These are phyloP conservation scores for Aspidapion aeneum DNA, from an alignment of 2,888 invertebrate species.

Conservation along the genomic window DNA sequence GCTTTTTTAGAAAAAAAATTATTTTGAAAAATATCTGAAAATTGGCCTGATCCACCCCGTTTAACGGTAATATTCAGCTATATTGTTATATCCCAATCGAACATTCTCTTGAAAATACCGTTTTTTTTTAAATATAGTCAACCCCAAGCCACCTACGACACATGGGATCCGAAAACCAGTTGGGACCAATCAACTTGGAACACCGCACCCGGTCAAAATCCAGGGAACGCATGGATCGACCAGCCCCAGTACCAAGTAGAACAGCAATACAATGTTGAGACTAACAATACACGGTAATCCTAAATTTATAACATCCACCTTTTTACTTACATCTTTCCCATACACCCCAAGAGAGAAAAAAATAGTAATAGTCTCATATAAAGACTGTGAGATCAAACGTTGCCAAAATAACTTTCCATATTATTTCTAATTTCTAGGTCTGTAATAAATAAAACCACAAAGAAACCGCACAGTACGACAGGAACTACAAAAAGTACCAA, in stretches of 20 bases:
- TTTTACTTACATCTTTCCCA: no score
- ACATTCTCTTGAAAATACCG: no score
- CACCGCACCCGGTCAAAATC: constrained; percentile 32
- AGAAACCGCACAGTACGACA: constrained; percentile 1
- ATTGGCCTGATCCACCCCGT: no score
- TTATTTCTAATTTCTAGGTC: constrained; percentile 14
- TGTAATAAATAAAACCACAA: constrained; percentile 20
- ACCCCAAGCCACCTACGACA: constrained; percentile 39
- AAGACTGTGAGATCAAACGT: not conserved
- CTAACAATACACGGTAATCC: constrained; percentile 45
- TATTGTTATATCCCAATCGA: no score
- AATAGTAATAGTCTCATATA: no score
- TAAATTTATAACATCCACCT: no score
- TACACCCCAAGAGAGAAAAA: no score
- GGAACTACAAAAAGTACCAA: not conserved
- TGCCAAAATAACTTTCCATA: not conserved
- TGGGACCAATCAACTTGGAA: constrained; percentile 48
- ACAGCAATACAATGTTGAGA: constrained; percentile 45
- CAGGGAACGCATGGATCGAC: constrained; percentile 22
- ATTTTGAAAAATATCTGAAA: no score
- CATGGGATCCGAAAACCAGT: constrained; percentile 42
- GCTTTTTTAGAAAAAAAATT: no score
- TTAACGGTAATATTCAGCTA: no score
- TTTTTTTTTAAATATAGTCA: no score
- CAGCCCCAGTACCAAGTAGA: constrained; percentile 44